A percentile compares a stretch with the other conserved stretches of the same genome.
phyloP scores from a whole-genome alignment of 1,140 invertebrate genomes.

The Trachymyrmex septentrionalis region DNA sequence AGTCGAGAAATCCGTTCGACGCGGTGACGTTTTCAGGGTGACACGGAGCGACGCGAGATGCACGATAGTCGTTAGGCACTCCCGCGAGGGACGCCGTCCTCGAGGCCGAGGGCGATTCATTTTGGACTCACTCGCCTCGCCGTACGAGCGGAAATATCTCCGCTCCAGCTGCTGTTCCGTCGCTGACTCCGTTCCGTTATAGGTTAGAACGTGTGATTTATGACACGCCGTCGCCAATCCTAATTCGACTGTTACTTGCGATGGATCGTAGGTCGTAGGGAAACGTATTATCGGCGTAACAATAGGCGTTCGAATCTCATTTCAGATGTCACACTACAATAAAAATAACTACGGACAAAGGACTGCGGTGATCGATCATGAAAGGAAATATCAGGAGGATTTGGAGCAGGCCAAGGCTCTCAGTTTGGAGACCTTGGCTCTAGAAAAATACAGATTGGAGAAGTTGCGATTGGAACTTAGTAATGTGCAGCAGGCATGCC shows the following conservation, averaged over 20 bases:
- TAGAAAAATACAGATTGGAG: conserved; percentile 92
- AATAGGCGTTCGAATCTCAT: conserved; percentile 35
- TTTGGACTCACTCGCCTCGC: neutral
- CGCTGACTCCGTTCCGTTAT: neutral
- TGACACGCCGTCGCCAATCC: neutral
- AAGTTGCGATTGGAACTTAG: conserved; percentile 85
- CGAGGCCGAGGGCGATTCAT: neutral
- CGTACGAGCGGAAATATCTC: neutral
- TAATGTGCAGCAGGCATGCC: conserved; percentile 70
- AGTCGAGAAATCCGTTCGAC: neutral
- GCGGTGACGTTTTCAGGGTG: conserved; percentile 1
- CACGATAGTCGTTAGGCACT: neutral
- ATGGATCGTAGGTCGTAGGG: neutral
- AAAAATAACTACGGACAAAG: conserved; percentile 79
- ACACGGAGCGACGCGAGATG: neutral
- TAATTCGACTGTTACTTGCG: neutral
- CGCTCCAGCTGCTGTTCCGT: neutral
- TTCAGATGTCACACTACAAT: conserved; percentile 85
- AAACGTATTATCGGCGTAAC: neutral
- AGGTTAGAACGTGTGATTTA: conserved; percentile 58
- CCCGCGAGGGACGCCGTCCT: neutral
- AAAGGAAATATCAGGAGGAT: conserved; percentile 94
- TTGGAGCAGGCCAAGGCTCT: conserved; percentile 94
- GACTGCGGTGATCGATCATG: conserved; percentile 88
- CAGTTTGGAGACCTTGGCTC: conserved; percentile 93